phyloP scores from a whole-genome alignment of 2,113 vertebrate species.

The Cololabis saira region DNA sequence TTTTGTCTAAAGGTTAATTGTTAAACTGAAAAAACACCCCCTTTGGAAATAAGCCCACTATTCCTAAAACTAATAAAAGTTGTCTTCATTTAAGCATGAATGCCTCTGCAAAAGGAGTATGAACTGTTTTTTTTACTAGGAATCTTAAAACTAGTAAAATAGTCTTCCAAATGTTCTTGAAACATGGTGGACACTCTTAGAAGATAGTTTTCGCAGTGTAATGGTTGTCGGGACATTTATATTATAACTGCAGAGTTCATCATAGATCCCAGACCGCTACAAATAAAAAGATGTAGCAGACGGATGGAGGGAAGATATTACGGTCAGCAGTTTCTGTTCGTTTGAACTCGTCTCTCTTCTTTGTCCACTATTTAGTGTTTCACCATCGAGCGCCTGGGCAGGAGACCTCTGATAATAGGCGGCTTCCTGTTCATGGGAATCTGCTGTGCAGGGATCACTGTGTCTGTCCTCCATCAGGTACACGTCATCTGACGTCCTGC shows the following conservation, averaged over 20 bases:
- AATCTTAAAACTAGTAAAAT: not conserved
- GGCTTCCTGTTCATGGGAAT: constrained; percentile 90
- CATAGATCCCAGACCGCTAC: too few species aligned
- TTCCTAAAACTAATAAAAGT: too few species aligned
- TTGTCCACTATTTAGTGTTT: constrained; percentile 81
- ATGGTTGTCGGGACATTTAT: not conserved
- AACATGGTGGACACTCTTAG: too few species aligned
- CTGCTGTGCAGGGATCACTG: constrained; percentile 87
- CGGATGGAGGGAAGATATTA: not conserved
- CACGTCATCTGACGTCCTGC: constrained; percentile 2
- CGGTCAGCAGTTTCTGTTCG: not conserved
- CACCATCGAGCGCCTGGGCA: constrained; percentile 87
- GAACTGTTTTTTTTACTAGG: not conserved
- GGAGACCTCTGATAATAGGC: constrained; percentile 85
- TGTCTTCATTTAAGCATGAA: too few species aligned
- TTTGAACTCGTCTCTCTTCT: too few species aligned
- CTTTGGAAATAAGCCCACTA: too few species aligned
- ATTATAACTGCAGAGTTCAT: too few species aligned
- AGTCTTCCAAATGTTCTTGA: too few species aligned
- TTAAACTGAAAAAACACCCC: too few species aligned
- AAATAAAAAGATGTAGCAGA: not conserved
- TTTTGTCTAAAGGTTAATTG: too few species aligned
- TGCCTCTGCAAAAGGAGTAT: too few species aligned
- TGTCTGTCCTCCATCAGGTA: constrained; percentile 87
- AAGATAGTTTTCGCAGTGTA: too few species aligned